Conservation (phyloP, 2,888 invertebrate genomes). For the Anodontia alba region DNA sequence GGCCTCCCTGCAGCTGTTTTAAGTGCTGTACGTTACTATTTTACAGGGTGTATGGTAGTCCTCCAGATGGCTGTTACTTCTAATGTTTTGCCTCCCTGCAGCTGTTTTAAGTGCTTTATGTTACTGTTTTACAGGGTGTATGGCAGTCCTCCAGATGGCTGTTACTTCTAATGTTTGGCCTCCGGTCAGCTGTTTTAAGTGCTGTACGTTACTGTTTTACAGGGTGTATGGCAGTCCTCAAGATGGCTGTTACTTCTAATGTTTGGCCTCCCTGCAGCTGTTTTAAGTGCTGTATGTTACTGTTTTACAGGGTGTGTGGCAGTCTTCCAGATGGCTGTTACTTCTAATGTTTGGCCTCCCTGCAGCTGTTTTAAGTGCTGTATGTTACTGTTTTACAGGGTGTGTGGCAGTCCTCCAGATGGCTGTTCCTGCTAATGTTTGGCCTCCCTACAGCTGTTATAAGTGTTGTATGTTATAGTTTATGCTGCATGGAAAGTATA, state of each 20-base stretch:
- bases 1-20: no score
- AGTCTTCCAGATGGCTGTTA: slow-evolving; percentile 91
- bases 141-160: slow-evolving; percentile 89
- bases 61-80: slow-evolving; percentile 92
- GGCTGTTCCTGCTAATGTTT: slow-evolving; percentile 96
- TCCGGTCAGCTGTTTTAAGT: slow-evolving; percentile 94
- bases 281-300: slow-evolving; percentile 97
- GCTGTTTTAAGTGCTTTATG: slow-evolving; percentile 89
- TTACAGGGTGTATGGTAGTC: slow-evolving; percentile 85
- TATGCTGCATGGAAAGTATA: slow-evolving; percentile 97
- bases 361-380: slow-evolving; percentile 95
- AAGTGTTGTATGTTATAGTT: slow-evolving; percentile 96
- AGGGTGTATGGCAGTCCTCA: slow-evolving; percentile 86
- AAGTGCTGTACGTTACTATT: no score
- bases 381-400: slow-evolving; percentile 90
- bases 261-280: slow-evolving; percentile 97
- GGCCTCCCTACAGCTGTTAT: slow-evolving; percentile 97
- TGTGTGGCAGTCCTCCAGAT: slow-evolving; percentile 87
- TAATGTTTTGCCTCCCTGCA: slow-evolving; percentile 96
- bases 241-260: slow-evolving; percentile 95
- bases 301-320: slow-evolving; percentile 85
- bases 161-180: slow-evolving; percentile 96
- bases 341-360: slow-evolving; percentile 97
- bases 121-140: slow-evolving; percentile 74
- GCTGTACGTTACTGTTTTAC: slow-evolving; percentile 19